Evolutionary conservation across 2,797 vertebrate genomes (phyloP), one percentile per base, ranked within the genome.

Genomic region (Falco berigora): DNA sequence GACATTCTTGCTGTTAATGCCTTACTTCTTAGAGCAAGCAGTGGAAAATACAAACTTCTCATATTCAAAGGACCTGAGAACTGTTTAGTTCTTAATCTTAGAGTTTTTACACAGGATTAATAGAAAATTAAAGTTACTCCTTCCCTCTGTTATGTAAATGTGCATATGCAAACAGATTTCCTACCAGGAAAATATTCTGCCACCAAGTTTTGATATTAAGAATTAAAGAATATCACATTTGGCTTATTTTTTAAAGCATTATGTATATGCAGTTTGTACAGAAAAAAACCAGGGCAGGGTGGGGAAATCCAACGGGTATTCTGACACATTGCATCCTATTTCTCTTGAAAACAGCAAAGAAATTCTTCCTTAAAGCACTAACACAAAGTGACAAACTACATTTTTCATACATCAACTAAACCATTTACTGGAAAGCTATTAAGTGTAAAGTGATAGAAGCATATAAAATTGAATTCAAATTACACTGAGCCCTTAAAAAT

Each of bases 201-300:
- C 44, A 22, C 49, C 52, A 6, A 27, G 38, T 58, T 91, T 67
- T 82, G 19, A 53, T 34, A 82, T n/a, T 53, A 69, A 53, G 12
- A 40, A 69, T 28, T 47, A 78, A 52, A 61, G 27, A 84, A 16
- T 81, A 81, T 15, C 3, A 64, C 56, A 18, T 42, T 61, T 25
- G 12, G 18, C n/a, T 62, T 58, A 61, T 53, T 78, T 66, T 49
- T 30, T 74, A 81, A 81, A 81, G n/a, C 13, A 61, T 32, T 56
- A 61, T 14, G 22, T 23, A 56, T 5, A 66, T 11, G 5, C 14
- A 78, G 24, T 49, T 85, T 71, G n/a, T 47, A 10, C 30, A 58
- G 44, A 2, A 4, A 32, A 64, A 58, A 61, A n/a, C 8, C 47
- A 47, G 61, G 15, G 9, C 3, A 0, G 1, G 5, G 9, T 40